Evolutionary conservation across 1,140 invertebrate genomes (phyloP), one percentile per base, ranked within the genome.

Genomic region (Cotesia chilonis): DNA sequence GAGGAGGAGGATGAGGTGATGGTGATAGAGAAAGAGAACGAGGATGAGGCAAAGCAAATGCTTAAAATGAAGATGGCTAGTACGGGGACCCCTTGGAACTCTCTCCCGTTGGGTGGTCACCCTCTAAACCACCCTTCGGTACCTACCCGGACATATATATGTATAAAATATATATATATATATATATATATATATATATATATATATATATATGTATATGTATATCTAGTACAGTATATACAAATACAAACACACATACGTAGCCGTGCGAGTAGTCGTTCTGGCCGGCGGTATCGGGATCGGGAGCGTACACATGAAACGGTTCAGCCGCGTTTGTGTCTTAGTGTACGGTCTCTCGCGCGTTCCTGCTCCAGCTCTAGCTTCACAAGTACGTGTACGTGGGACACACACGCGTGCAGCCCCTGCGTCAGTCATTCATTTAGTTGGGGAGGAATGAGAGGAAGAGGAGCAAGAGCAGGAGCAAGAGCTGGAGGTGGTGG

Each of bases 391-490:
- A 38, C 35, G 71, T 72, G 66, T 72, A 74, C 74, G 79, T 78
- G 70, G 76, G 80, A 80, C 77, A 71, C 63, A 78, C 75, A 81
- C 74, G 73, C 76, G 68, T 78, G 68, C 81, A 82, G 80, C 82
- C 80, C 79, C 81, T 84, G 82, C 83, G 81, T 83, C 84, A 85
- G 84, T 84, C 83, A 85, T 86, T 85, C 85, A 85, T 86, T 85
- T 83, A 85, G 83, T 80, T 77, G 75, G 76, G 75, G 79, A 76
- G 65, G 66, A 68, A 28, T 51, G 52, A 68, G 76, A 74, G 77
- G 77, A 73, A 75, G 55, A 61, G 35, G 67, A 71, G 71, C 76
- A 81, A 76, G 80, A 75, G 81, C 81, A 80, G 78, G 75, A 83
- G 82, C 77, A 80, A 83, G 81, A 77, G 83, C 81, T 82, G 41